Base-by-base conservation (phyloP, 2,888 invertebrate genomes). In the Danaus chrysippus region DNA sequence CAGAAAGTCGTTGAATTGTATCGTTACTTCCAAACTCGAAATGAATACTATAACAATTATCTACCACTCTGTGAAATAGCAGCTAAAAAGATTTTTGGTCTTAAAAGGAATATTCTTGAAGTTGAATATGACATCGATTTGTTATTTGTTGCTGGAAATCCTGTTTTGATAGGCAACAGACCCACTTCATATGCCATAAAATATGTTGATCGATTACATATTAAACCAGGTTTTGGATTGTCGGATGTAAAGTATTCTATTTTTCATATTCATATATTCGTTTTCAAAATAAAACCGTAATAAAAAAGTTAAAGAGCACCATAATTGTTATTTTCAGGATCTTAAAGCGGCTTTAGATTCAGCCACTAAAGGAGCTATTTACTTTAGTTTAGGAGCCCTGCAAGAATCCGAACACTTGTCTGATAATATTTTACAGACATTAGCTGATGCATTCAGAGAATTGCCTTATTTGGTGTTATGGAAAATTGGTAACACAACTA, bases 301-400 rank as follows among this genome's bases (percentile, higher is more conserved):
- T 56, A 12, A 46, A 1, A 23, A 42, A 19, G 23, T 64, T 13
- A 43, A 43, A 58, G 10, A 52, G 53, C 15, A 34, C n/a, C 19
- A 12, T 59, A 10, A 46, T 34, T 64, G 1, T 59, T 34, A 62
- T 64, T 84, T 83, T 55, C 76, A 91, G 91, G 77, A 84, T 44
- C 69, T 90, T 42, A 74, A 82, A 72, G 58, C 68, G 1, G 53
- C 82, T 19, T 67, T 92, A 64, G 88, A 92, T 67, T 76, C 84
- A 1, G 81, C 91, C 1, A 72, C 75, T 0, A 85, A 90, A 63
- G 92, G 92, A 1, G 87, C 80, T 0, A 72, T 92, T 17, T 91
- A 88, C 73, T 92, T 92, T 69, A 91, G 91, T 66, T 71, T 93
- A 63, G 93, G 93, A 17, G 87, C 91, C 3, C 72, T 91, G 9